These are phyloP conservation scores for Pyrgilauda ruficollis DNA, from an alignment of 2,113 vertebrate genomes.

Conservation along the genomic window DNA sequence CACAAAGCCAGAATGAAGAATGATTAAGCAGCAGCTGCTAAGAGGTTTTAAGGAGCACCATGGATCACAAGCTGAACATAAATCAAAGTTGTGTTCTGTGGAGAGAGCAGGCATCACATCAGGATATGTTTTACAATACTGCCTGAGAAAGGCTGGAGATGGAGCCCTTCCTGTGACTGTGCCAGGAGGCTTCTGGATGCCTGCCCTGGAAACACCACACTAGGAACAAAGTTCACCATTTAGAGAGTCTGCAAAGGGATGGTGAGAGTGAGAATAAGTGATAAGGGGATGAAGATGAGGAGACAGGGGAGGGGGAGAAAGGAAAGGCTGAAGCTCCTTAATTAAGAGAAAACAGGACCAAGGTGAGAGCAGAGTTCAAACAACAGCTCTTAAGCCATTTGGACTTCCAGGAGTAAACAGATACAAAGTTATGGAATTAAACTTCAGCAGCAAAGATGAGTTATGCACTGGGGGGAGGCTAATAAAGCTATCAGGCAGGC, in stretches of 20 bases:
- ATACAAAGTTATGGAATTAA: neutral
- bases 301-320: neutral
- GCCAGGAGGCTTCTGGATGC: neutral
- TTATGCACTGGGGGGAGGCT: neutral
- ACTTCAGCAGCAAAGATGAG: neutral
- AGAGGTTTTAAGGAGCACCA: neutral
- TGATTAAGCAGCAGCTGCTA: neutral
- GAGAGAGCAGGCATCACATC: neutral
- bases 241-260: neutral
- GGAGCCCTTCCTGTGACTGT: neutral
- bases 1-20: neutral
- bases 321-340: neutral
- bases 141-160: neutral
- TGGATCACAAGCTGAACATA: neutral
- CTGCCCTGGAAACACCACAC: neutral
- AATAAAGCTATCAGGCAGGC: neutral
- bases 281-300: neutral
- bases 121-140: neutral
- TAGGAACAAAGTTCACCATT: neutral
- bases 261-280: neutral
- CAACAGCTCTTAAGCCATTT: neutral
- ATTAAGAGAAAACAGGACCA: neutral
- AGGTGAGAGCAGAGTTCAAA: neutral
- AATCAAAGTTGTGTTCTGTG: neutral
- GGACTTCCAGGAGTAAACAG: neutral